Base-by-base conservation (phyloP, 2,888 invertebrate genomes). In the Seira musarum region DNA sequence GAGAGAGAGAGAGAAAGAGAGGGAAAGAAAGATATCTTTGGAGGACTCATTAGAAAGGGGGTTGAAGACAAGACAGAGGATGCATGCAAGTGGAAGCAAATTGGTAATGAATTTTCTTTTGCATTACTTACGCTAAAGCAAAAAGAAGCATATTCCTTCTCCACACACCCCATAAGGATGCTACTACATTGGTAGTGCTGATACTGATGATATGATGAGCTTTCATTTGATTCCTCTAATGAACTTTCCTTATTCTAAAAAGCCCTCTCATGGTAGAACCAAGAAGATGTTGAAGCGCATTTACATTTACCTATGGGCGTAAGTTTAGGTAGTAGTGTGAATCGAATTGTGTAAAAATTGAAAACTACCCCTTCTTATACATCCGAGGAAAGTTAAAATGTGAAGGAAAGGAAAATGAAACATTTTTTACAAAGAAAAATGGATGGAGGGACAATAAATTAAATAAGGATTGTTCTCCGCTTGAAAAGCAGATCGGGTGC, bases 371-470 rank as follows among this genome's bases (percentile, higher is more conserved):
- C n/a, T n/a, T n/a, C n/a, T n/a, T n/a, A n/a, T n/a, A n/a, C n/a
- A 60, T 60, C n/a, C 10, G 60, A 57, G 21, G 19, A 25, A 24
- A 24, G 63, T 15, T 25, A n/a, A 35, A 53, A 17, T 1, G 21
- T n/a, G 22, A 53, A 40, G 46, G 35, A 61, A 72, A 40, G 61
- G 24, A 25, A 40, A 46, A n/a, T n/a, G n/a, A n/a, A n/a, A n/a
- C n/a, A n/a, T n/a, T n/a, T n/a, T n/a, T n/a, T n/a, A n/a, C n/a
- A n/a, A n/a, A n/a, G n/a, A n/a, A n/a, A n/a, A n/a, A 75, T 61
- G 75, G 70, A 69, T 63, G 66, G 63, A 67, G 73, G 79, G 75
- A 77, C 77, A 80, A 83, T 83, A 83, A 83, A 83, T 83, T 83
- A 83, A 82, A 83, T 80, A 80, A 75, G 57, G 78, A 70, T 81